Conservation (phyloP, 1,140 invertebrate species). For the Leguminivora glycinivorella region DNA sequence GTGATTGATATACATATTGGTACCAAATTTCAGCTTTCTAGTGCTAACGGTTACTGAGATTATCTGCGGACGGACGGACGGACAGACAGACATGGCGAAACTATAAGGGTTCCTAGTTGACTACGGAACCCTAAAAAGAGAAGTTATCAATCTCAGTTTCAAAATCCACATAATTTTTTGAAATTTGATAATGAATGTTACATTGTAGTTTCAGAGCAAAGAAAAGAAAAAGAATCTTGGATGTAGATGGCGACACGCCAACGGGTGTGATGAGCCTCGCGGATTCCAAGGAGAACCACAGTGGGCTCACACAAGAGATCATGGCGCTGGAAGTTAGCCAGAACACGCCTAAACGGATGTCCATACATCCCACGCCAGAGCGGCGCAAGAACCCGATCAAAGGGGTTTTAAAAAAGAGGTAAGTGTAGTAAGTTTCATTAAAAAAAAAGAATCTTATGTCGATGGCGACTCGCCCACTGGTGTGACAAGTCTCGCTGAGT, state of each 20-base stretch:
- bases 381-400: conserved; percentile 79
- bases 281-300: conserved; percentile 73
- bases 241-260: conserved; percentile 68
- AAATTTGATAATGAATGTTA: conserved; percentile 27
- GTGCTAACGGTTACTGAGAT: too few species aligned
- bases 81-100: too few species aligned
- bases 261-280: conserved; percentile 63
- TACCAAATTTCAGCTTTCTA: too few species aligned
- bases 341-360: conserved; percentile 80
- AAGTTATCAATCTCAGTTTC: too few species aligned
- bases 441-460: conserved; percentile 66
- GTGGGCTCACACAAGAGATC: conserved; percentile 85
- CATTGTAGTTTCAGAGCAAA: conserved; percentile 73
- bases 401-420: conserved; percentile 81
- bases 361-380: conserved; percentile 72
- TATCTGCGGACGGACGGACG: too few species aligned
- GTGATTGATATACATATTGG: too few species aligned
- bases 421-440: background rate
- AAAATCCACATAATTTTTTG: too few species aligned
- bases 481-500: conserved; percentile 60
- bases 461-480: conserved; percentile 70
- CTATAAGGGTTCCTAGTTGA: too few species aligned
- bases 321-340: conserved; percentile 77
- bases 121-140: too few species aligned
- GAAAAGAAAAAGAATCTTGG: conserved; percentile 80